Percentiles rank a stretch among this genome's conserved stretches.
Conservation (phyloP, 2,797 vertebrate genomes). For the Halcyon leucocephala region DNA sequence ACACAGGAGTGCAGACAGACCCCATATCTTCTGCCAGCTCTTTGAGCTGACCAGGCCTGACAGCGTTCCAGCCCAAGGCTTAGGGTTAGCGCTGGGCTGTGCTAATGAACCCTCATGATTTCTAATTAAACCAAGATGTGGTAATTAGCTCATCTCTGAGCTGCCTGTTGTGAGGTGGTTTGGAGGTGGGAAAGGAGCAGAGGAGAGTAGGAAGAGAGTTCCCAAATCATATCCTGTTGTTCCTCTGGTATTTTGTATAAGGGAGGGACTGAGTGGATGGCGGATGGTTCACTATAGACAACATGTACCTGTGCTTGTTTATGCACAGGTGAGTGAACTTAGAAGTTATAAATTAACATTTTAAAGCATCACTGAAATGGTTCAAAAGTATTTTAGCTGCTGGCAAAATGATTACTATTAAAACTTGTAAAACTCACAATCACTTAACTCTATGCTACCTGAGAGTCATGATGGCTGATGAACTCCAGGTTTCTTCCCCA, state of each 20-base stretch:
- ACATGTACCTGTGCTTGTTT: neutral
- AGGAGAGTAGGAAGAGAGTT: neutral
- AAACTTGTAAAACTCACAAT: neutral
- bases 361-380: neutral
- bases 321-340: neutral
- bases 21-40: neutral
- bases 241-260: neutral
- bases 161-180: neutral
- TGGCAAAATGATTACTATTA: neutral
- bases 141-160: neutral
- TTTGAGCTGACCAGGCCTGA: neutral
- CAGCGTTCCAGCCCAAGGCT: neutral
- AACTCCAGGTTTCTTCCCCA: neutral
- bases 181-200: neutral
- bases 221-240: neutral
- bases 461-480: fast-evolving
- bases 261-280: neutral
- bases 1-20: neutral
- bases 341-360: neutral
- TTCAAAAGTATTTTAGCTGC: neutral
- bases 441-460: neutral
- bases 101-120: neutral
- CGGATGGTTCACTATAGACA: neutral
- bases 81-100: neutral
- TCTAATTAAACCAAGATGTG: neutral